Conservation (phyloP, 2,888 invertebrate genomes). For the Erebia aethiops region DNA sequence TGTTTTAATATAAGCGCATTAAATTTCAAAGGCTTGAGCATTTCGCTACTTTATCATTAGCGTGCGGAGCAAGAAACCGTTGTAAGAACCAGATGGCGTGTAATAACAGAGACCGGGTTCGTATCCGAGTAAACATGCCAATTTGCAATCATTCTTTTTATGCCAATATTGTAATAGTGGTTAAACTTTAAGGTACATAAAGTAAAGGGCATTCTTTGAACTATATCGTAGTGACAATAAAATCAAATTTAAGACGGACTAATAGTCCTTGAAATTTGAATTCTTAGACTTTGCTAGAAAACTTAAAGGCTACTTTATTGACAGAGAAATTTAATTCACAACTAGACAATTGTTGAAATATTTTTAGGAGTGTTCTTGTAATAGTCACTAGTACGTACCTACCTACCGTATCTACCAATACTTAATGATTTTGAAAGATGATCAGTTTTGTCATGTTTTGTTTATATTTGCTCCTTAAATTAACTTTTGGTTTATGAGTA, state of each 20-base stretch:
- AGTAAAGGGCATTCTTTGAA: neutral
- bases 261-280: neutral
- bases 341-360: no score
- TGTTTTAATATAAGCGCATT: constrained; percentile 40
- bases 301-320: no score
- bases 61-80: constrained; percentile 39
- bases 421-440: no score
- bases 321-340: no score
- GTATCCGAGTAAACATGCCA: constrained; percentile 42
- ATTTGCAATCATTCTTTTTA: constrained; percentile 44
- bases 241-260: neutral
- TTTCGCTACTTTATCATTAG: constrained; percentile 43
- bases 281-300: no score
- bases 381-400: no score
- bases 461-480: neutral
- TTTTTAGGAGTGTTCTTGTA: no score
- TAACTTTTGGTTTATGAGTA: neutral
- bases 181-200: constrained; percentile 18
- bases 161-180: constrained; percentile 38
- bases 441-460: no score
- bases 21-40: constrained; percentile 40
- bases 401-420: no score
- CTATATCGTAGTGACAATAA: neutral
- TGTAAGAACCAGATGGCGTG: constrained; percentile 42
- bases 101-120: constrained; percentile 43